phyloP scores from a whole-genome alignment of 2,888 invertebrate species.

The Xanthostigma xanthostigma region DNA sequence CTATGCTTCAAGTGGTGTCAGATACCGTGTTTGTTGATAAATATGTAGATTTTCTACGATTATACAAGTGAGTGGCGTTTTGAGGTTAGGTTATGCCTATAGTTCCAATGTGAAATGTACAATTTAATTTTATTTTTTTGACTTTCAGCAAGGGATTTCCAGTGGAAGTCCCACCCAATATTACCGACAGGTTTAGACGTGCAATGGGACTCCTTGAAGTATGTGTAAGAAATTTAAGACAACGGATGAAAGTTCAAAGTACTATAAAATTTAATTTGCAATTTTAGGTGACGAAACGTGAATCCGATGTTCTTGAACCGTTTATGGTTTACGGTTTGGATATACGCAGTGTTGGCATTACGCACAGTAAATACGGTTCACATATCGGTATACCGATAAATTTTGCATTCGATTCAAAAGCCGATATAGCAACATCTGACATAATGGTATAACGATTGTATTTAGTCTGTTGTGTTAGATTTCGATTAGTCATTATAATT shows the following conservation, averaged over 20 bases:
- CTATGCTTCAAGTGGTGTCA: conserved; percentile 36
- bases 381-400: conserved; percentile 60
- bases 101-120: conserved; percentile 1
- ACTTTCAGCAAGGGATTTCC: conserved; percentile 41
- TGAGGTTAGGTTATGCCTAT: conserved; percentile 10
- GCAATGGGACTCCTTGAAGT: conserved; percentile 43
- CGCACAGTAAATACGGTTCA: conserved; percentile 37
- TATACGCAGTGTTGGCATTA: conserved; percentile 49
- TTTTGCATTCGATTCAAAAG: conserved; percentile 41
- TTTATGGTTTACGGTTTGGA: conserved; percentile 64
- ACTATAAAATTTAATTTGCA: conserved; percentile 1
- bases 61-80: conserved; percentile 40
- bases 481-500: conserved; percentile 8
- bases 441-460: conserved; percentile 32
- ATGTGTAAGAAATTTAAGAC: neutral
- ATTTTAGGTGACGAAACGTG: conserved; percentile 28
- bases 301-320: conserved; percentile 38
- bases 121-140: conserved; percentile 7
- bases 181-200: conserved; percentile 35
- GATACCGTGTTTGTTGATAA: conserved; percentile 44
- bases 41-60: conserved; percentile 45
- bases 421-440: conserved; percentile 39
- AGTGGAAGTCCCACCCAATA: conserved; percentile 34
- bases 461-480: neutral
- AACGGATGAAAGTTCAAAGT: no score